Evolutionary conservation across 2,113 vertebrate species (phyloP).

Genomic region (Sander vitreus): DNA sequence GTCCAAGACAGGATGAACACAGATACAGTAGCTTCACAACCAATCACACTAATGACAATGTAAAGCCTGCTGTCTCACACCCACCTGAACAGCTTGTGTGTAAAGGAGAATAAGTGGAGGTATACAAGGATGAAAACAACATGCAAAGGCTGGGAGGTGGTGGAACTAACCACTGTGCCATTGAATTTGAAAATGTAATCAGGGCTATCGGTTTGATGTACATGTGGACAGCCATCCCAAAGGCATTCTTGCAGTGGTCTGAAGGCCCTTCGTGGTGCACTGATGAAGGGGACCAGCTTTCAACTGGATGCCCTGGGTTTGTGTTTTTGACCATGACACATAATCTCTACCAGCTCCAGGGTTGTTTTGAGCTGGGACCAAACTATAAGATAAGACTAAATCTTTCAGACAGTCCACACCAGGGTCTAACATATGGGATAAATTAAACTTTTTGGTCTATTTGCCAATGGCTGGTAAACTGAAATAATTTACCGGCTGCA

Average conservation of each 20-base stretch:
- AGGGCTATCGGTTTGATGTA: not conserved
- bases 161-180: not conserved
- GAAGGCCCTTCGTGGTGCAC: not conserved
- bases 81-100: slow-evolving; percentile 12
- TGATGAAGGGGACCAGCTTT: slow-evolving; percentile 11
- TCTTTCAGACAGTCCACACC: not conserved
- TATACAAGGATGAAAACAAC: not conserved
- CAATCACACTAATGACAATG: slow-evolving; percentile 11
- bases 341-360: not conserved
- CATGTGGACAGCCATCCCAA: not conserved
- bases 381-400: not conserved
- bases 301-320: not conserved
- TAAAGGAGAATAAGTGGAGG: not conserved
- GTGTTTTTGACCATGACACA: not conserved
- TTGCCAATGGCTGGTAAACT: not conserved
- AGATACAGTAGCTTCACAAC: slow-evolving; percentile 9
- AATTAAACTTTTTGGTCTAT: too few relatives aligned
- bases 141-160: not conserved
- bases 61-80: slow-evolving; percentile 8
- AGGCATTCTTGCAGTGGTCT: not conserved
- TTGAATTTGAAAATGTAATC: slow-evolving; percentile 6
- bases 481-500: too few relatives aligned
- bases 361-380: not conserved
- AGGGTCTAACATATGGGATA: too few relatives aligned
- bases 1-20: slow-evolving; percentile 28